phyloP scores from a whole-genome alignment of 2,797 vertebrate genomes.

The Tangara arthus region DNA sequence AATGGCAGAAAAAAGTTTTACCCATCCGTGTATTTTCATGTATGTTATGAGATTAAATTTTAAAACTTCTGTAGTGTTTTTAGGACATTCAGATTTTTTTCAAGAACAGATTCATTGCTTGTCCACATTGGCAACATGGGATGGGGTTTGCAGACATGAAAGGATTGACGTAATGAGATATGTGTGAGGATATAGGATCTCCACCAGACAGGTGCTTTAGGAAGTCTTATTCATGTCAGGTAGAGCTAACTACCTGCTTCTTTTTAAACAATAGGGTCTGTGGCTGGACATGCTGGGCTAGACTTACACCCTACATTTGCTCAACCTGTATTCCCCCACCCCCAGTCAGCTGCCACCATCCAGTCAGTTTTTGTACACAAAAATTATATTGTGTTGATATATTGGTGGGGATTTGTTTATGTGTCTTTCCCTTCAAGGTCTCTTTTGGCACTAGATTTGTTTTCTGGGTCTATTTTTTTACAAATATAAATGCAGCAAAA shows the following conservation, averaged over 20 bases:
- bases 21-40: neutral
- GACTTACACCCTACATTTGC: neutral
- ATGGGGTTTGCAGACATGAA: neutral
- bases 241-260: neutral
- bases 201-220: neutral
- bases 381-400: neutral
- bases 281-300: neutral
- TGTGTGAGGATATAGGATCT: neutral
- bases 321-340: neutral
- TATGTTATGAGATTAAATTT: neutral
- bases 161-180: neutral
- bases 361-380: neutral
- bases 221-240: neutral
- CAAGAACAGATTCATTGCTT: neutral
- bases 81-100: neutral
- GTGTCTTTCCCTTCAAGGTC: neutral
- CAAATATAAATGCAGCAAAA: neutral
- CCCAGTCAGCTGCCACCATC: neutral
- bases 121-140: neutral
- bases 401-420: neutral
- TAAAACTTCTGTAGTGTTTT: neutral
- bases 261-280: neutral
- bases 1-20: neutral
- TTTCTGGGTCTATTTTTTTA: neutral
- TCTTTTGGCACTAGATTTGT: neutral